phyloP scores from a whole-genome alignment of 2,113 vertebrate species.

The Entosphenus tridentatus region DNA sequence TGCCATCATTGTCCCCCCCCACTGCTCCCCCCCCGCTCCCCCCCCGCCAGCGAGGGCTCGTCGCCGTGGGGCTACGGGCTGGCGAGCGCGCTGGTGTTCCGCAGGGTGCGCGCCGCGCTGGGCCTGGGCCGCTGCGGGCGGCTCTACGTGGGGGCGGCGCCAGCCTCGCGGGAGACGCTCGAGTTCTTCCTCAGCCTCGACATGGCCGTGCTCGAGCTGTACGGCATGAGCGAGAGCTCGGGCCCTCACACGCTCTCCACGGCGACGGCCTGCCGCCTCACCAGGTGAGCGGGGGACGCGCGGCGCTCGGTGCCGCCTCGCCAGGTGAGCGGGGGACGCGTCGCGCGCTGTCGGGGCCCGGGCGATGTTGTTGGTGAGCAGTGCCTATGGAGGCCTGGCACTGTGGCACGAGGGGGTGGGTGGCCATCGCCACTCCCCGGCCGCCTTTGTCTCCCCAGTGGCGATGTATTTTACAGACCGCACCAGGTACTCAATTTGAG shows the following conservation, averaged over 20 bases:
- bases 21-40: too few species aligned
- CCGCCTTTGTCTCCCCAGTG: too few species aligned
- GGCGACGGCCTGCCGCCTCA: background rate
- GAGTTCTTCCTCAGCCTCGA: constrained; percentile 1
- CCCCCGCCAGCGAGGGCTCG: background rate
- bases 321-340: too few species aligned
- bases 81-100: constrained; percentile 5
- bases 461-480: too few species aligned
- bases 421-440: too few species aligned
- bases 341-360: too few species aligned
- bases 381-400: too few species aligned
- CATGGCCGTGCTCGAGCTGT: constrained; percentile 1
- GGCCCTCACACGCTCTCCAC: background rate
- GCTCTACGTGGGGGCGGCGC: background rate
- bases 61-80: background rate
- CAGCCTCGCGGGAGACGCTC: background rate
- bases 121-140: background rate
- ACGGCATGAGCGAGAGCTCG: constrained; percentile 4
- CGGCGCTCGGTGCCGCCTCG: too few species aligned
- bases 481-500: too few species aligned
- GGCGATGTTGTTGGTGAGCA: too few species aligned
- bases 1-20: too few species aligned
- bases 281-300: background rate
- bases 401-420: too few species aligned
- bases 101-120: background rate